These are phyloP conservation scores for rabbit (Oryctolagus cuniculus) DNA, from an alignment of 2,113 vertebrate species.

Conservation along the genomic window mOryCun1.1 NC_091435.1:166009501-166010000, in stretches of 20 bases:
- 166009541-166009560: background rate
- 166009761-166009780: background rate
- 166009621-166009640: background rate
- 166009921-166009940: background rate
- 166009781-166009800: background rate
- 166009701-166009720: background rate
- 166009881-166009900: background rate
- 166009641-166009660: background rate
- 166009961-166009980: background rate
- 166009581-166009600: background rate
- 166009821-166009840: background rate
- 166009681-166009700: background rate
- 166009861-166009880: background rate
- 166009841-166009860: background rate
- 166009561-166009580: background rate
- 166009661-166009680: background rate
- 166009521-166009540: background rate
- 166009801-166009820: background rate
- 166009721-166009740: background rate
- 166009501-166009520: background rate
- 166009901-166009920: background rate
- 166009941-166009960: background rate
- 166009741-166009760: background rate
- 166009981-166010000: background rate
- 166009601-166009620: background rate